phyloP scores from a whole-genome alignment of 2,113 vertebrate species.

The Pituophis catenifer region DNA sequence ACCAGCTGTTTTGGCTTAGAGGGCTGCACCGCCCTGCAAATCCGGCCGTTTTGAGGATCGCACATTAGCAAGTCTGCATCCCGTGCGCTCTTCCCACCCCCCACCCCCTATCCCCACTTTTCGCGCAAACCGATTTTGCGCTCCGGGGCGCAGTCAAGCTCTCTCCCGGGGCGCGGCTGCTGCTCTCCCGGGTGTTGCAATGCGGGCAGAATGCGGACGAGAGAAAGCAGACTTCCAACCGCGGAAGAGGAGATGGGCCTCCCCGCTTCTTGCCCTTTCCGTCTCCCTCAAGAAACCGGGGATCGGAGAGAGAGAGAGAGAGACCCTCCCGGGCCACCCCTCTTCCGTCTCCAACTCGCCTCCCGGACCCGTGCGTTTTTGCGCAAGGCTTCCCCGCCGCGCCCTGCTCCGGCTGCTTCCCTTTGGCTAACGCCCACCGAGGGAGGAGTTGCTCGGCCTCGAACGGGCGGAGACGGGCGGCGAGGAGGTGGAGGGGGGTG shows the following conservation, averaged over 20 bases:
- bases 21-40: not conserved
- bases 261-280: not conserved
- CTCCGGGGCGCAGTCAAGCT: not conserved
- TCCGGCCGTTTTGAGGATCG: not conserved
- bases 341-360: not conserved
- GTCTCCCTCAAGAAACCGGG: not conserved
- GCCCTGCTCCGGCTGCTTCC: not conserved
- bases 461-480: not conserved
- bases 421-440: not conserved
- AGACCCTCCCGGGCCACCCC: not conserved
- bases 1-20: not conserved
- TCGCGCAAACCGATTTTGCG: not conserved
- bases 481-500: not conserved
- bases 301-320: not conserved
- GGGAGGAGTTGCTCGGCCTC: constrained; percentile 4
- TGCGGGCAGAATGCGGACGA: not conserved
- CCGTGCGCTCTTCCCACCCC: not conserved
- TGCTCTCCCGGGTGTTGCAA: not conserved
- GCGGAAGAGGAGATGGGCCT: not conserved
- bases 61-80: not conserved
- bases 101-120: not conserved
- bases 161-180: not conserved
- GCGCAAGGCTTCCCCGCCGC: not conserved
- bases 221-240: too few relatives aligned
- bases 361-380: not conserved